Conservation (phyloP, 2,797 vertebrate genomes). For the Molossus molossus region DNA sequence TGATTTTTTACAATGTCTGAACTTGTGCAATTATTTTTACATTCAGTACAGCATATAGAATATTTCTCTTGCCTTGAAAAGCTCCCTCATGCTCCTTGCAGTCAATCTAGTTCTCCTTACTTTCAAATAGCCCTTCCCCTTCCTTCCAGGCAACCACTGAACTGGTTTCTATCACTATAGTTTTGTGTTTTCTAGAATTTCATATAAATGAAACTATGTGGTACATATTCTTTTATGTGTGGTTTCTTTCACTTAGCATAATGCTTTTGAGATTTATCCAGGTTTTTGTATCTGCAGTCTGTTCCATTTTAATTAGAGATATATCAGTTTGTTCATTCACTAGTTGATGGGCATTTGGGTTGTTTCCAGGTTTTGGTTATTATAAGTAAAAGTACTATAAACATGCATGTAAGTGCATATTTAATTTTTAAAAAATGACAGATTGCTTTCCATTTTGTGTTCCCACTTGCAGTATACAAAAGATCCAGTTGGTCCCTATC, state of each 20-base stretch:
- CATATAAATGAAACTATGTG: too few relatives aligned
- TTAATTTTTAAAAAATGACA: not conserved
- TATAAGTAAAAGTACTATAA: not conserved
- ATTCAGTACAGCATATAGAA: not conserved
- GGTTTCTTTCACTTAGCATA: not conserved
- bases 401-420: not conserved
- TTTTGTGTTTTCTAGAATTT: not conserved
- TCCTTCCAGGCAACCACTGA: not conserved
- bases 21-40: not conserved
- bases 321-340: not conserved
- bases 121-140: too few relatives aligned
- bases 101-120: not conserved
- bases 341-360: not conserved
- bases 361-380: not conserved
- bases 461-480: not conserved
- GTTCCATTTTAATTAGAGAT: slow-evolving; percentile 1
- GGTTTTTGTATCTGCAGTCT: not conserved
- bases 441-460: not conserved
- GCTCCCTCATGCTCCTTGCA: not conserved
- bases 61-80: not conserved
- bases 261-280: not conserved
- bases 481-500: not conserved
- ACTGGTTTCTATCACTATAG: not conserved
- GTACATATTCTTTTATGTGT: not conserved
- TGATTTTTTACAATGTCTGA: not conserved